phyloP scores from a whole-genome alignment of 2,113 vertebrate species.

The cat (Felis catus) region F.catus_Fca126_mat1.0 CM031412.1:48180501-48181000 shows the following conservation, averaged over 20 bases:
- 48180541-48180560: conserved; percentile 9
- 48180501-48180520: not conserved
- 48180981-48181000: not conserved
- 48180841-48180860: not conserved
- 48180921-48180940: not conserved
- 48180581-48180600: not conserved
- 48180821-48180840: not conserved
- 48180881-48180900: not conserved
- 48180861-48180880: not conserved
- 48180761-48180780: not conserved
- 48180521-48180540: not conserved
- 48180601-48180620: conserved; percentile 11
- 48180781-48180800: not conserved
- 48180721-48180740: not conserved
- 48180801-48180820: not conserved
- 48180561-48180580: conserved; percentile 9
- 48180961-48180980: not conserved
- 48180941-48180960: not conserved
- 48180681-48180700: not conserved
- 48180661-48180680: rapidly evolving
- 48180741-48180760: not conserved
- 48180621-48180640: conserved; percentile 31
- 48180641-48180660: not conserved
- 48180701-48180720: not conserved
- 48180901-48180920: not conserved